phyloP scores from a whole-genome alignment of 2,888 invertebrate species.

The Brachypalpus laphriformis region DNA sequence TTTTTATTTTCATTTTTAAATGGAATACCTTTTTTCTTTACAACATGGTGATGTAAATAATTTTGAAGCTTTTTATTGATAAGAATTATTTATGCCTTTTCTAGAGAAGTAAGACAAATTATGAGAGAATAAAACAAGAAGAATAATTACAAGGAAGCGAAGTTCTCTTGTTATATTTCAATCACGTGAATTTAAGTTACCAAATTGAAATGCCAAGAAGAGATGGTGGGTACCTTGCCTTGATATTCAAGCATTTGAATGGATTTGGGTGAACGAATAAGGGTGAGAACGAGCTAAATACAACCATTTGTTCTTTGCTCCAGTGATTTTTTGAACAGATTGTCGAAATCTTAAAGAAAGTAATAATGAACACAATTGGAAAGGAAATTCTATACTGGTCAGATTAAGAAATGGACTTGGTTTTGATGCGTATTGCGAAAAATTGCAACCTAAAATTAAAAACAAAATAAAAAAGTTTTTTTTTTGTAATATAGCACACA shows the following conservation, averaged over 20 bases:
- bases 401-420: neutral
- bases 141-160: constrained; percentile 44
- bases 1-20: constrained; percentile 32
- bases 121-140: constrained; percentile 54
- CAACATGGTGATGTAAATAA: constrained; percentile 63
- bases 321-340: constrained; percentile 46
- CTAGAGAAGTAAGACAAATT: constrained; percentile 45
- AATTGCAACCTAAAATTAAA: too few species aligned
- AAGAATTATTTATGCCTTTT: constrained; percentile 68
- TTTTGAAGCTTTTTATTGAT: constrained; percentile 62
- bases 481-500: too few species aligned
- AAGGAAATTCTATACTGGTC: constrained; percentile 13
- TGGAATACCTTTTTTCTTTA: constrained; percentile 37
- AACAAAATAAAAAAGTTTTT: too few species aligned
- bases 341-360: constrained; percentile 39
- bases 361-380: constrained; percentile 26
- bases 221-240: neutral
- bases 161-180: constrained; percentile 53
- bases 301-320: constrained; percentile 38
- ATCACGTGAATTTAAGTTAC: constrained; percentile 34
- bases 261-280: neutral
- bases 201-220: constrained; percentile 17
- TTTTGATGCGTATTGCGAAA: too few species aligned
- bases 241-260: constrained; percentile 6
- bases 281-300: constrained; percentile 34